Evolutionary conservation across 1,140 invertebrate species (phyloP).

Genomic region (Diuraphis noxia): DNA sequence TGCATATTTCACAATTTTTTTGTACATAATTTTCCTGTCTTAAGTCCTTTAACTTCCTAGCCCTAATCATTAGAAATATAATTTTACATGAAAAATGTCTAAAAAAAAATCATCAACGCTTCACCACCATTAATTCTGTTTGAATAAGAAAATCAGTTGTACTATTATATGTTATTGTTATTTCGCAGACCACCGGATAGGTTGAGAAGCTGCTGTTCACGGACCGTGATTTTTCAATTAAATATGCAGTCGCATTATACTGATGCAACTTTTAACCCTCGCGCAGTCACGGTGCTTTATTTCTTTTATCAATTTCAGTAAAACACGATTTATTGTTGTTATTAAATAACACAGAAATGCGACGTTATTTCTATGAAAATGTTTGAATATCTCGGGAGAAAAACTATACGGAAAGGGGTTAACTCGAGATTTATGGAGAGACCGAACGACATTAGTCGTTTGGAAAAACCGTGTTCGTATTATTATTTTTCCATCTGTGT

Average conservation of each 20-base stretch:
- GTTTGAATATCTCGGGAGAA: background rate
- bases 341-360: background rate
- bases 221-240: background rate
- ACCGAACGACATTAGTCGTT: background rate
- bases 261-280: background rate
- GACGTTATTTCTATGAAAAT: background rate
- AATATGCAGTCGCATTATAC: background rate
- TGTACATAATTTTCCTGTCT: too few species aligned
- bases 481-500: background rate
- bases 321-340: background rate
- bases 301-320: constrained; percentile 4
- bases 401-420: constrained; percentile 7
- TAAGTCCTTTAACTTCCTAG: too few species aligned
- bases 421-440: background rate
- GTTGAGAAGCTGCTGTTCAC: background rate
- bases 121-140: background rate
- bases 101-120: background rate
- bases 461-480: background rate
- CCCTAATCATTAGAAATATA: too few species aligned
- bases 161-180: background rate
- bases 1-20: too few species aligned
- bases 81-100: background rate
- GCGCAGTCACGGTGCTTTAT: background rate
- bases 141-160: background rate
- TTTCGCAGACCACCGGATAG: background rate